Evolutionary conservation across 2,113 vertebrate genomes (phyloP).

Genomic region (Cyprinus carpio): DNA sequence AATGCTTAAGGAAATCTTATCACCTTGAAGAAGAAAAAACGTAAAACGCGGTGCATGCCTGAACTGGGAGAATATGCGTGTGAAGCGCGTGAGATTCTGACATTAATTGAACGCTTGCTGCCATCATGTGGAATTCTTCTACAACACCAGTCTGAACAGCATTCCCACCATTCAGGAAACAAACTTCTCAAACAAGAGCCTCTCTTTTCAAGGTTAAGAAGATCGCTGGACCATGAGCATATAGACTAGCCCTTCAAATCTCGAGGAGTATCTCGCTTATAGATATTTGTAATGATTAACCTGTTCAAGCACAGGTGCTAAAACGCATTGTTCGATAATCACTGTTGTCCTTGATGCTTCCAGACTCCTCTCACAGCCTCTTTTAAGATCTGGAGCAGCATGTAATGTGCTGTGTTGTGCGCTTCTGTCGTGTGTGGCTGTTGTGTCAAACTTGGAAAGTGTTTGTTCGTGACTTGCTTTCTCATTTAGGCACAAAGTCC

Average conservation of each 20-base stretch:
- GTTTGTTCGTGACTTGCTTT: constrained; percentile 75
- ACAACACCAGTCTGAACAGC: background rate
- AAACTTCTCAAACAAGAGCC: background rate
- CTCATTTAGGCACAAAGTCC: constrained; percentile 64
- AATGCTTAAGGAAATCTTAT: background rate
- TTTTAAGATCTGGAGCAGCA: background rate
- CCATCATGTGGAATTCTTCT: constrained; percentile 71
- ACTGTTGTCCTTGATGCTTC: constrained; percentile 35
- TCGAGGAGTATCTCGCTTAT: background rate
- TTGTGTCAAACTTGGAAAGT: constrained; percentile 69
- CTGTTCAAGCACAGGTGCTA: background rate
- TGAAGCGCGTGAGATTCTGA: background rate
- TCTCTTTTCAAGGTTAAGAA: constrained; percentile 17
- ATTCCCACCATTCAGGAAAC: background rate
- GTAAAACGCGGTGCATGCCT: background rate
- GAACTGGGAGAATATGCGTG: background rate
- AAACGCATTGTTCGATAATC: background rate
- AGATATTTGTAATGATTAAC: background rate
- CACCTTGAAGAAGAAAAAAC: background rate
- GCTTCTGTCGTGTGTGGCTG: constrained; percentile 66
- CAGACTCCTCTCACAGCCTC: background rate
- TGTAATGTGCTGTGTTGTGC: constrained; percentile 39
- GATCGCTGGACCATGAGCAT: background rate
- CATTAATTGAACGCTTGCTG: constrained; percentile 66
- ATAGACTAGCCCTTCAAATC: background rate